Conservation (phyloP, 2,113 vertebrate species). For the Syngnathoides biaculeatus region DNA sequence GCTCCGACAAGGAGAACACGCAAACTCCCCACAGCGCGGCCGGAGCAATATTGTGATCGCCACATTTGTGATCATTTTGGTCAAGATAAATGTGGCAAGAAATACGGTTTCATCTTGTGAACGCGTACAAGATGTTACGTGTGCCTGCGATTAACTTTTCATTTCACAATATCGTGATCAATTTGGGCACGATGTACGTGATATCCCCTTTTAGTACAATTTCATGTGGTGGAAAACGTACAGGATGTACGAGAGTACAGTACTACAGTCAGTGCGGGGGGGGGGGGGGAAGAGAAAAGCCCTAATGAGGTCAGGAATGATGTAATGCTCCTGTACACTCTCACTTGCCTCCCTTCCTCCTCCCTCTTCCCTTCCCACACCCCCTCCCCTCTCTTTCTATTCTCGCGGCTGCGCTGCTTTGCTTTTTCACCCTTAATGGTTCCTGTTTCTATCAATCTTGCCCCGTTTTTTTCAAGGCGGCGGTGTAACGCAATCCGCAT, state of each 20-base stretch:
- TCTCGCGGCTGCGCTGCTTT: constrained; percentile 48
- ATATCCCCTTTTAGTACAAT: neutral
- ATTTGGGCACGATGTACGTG: neutral
- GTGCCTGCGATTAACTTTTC: no score
- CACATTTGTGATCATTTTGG: no score
- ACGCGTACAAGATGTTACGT: no score
- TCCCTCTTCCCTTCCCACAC: constrained; percentile 55
- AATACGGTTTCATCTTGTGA: no score
- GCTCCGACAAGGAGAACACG: no score
- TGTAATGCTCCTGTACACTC: constrained; percentile 69
- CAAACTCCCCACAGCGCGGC: no score
- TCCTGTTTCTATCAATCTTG: constrained; percentile 53
- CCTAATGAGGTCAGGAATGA: constrained; percentile 78
- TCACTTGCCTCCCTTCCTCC: constrained; percentile 59
- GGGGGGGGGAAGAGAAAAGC: constrained; percentile 57
- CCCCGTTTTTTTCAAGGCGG: constrained; percentile 22
- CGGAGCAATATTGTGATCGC: no score
- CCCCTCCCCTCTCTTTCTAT: constrained; percentile 55
- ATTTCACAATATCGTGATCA: neutral
- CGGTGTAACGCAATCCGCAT: constrained; percentile 19
- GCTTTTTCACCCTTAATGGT: constrained; percentile 61
- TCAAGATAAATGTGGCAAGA: no score
- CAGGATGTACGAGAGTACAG: constrained; percentile 43
- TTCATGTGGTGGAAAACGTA: constrained; percentile 15
- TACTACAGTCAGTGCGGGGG: constrained; percentile 33